phyloP scores from a whole-genome alignment of 2,113 vertebrate species.

The Piprites chloris region DNA sequence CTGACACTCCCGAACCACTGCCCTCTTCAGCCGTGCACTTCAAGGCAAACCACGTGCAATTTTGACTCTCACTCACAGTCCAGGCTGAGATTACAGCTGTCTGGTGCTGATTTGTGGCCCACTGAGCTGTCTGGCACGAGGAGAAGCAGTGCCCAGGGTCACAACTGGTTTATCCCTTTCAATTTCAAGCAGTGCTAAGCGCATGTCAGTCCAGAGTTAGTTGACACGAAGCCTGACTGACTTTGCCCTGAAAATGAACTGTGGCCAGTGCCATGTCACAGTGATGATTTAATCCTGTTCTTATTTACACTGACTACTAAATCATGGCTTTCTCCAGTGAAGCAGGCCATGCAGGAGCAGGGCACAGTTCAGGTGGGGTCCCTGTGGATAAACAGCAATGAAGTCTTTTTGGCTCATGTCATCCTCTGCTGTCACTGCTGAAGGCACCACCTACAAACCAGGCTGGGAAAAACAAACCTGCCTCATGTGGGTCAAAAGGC shows the following conservation, averaged over 20 bases:
- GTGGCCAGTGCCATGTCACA: background rate
- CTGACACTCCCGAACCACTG: background rate
- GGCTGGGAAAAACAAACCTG: background rate
- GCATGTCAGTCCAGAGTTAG: background rate
- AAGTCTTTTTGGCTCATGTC: background rate
- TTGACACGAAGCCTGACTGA: background rate
- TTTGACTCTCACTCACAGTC: background rate
- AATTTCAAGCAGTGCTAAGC: background rate
- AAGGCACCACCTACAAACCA: background rate
- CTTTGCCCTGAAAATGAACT: background rate
- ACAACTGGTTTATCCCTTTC: background rate
- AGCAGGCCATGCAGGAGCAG: background rate
- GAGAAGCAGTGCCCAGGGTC: background rate
- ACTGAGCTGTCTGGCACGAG: rapidly evolving
- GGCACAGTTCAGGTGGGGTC: background rate
- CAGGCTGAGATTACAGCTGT: background rate
- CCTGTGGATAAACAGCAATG: background rate
- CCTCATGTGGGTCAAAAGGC: background rate
- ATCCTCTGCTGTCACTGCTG: background rate
- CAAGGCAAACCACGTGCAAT: background rate
- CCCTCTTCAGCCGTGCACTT: background rate
- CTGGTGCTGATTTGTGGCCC: background rate
- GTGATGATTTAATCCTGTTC: background rate
- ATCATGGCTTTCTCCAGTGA: background rate
- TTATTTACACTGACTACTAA: background rate